Percentiles rank a stretch among this genome's conserved stretches.
phyloP scores from a whole-genome alignment of 1,140 invertebrate species.

The Trichonephila clavipes region DNA sequence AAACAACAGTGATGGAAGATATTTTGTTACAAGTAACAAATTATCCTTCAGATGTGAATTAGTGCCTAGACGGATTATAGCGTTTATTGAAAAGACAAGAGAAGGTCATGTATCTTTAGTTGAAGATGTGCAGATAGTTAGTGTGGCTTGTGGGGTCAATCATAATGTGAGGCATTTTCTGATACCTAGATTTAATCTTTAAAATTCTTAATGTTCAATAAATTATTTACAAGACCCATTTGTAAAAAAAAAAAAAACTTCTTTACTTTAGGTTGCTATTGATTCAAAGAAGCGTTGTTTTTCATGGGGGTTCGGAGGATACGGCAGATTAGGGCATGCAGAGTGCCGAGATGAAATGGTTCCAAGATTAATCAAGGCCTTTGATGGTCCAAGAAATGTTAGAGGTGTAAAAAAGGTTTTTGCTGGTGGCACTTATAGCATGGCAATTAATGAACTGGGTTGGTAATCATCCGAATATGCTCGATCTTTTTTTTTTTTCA shows the following conservation, averaged over 20 bases:
- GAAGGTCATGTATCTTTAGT: slow-evolving; percentile 92
- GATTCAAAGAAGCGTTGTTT: slow-evolving; percentile 93
- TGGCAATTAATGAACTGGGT: slow-evolving; percentile 91
- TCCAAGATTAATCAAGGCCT: slow-evolving; percentile 93
- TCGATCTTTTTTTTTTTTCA: no score
- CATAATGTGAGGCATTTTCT: slow-evolving; percentile 87
- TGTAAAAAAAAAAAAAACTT: slow-evolving; percentile 11
- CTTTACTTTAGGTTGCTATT: slow-evolving; percentile 86
- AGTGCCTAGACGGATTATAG: slow-evolving; percentile 89
- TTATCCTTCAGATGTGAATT: slow-evolving; percentile 92
- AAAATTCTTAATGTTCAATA: background rate
- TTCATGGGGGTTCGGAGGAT: slow-evolving; percentile 97
- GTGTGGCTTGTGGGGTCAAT: slow-evolving; percentile 94
- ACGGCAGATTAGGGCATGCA: slow-evolving; percentile 94
- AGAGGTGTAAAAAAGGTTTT: slow-evolving; percentile 89
- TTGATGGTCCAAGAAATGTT: slow-evolving; percentile 87
- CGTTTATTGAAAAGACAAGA: slow-evolving; percentile 93
- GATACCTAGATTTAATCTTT: background rate
- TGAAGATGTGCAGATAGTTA: slow-evolving; percentile 92
- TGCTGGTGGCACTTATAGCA: slow-evolving; percentile 92
- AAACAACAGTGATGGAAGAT: slow-evolving; percentile 96
- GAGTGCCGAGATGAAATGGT: slow-evolving; percentile 95
- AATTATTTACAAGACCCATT: background rate
- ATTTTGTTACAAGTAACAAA: slow-evolving; percentile 93
- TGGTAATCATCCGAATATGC: slow-evolving; percentile 68